A percentile compares a stretch with the other conserved stretches of the same genome.
Conservation (phyloP, 2,113 vertebrate genomes). For the Gambusia holbrooki region DNA sequence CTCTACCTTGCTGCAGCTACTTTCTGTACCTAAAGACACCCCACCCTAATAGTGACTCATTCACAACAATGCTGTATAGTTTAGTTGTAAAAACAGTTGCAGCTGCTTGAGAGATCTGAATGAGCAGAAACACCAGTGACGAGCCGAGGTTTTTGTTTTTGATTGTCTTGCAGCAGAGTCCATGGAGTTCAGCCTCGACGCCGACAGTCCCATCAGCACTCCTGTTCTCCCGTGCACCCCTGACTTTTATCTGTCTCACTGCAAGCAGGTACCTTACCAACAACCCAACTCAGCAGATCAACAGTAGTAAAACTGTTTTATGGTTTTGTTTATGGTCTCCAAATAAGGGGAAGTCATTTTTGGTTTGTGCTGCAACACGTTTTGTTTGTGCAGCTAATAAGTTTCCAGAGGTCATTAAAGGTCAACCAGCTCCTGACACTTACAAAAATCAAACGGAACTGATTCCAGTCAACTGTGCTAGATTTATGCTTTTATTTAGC, state of each 20-base stretch:
- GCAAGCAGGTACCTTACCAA: conserved; percentile 80
- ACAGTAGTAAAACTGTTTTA: neutral
- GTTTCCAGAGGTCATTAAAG: too few species aligned
- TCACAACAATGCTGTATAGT: conserved; percentile 25
- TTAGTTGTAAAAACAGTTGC: conserved; percentile 17
- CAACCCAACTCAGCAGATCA: neutral
- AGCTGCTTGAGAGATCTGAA: neutral
- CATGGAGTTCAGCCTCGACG: conserved; percentile 85
- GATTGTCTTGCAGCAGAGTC: conserved; percentile 75
- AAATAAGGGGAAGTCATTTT: neutral
- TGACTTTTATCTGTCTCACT: conserved; percentile 87
- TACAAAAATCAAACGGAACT: too few species aligned
- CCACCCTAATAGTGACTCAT: conserved; percentile 62
- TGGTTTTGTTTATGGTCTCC: neutral
- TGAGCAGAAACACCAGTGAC: neutral
- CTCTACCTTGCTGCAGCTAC: conserved; percentile 5
- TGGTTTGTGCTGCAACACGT: too few species aligned
- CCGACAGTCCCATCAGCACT: conserved; percentile 84
- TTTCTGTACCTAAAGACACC: conserved; percentile 32
- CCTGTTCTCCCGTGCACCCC: conserved; percentile 84
- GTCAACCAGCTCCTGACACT: too few species aligned
- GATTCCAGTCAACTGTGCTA: too few species aligned
- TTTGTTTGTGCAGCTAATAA: too few species aligned
- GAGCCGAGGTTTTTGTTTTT: conserved; percentile 2
- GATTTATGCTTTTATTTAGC: too few species aligned